These are phyloP conservation scores for Melinaea marsaeus DNA, from an alignment of 2,888 invertebrate species.

Conservation along the genomic window DNA sequence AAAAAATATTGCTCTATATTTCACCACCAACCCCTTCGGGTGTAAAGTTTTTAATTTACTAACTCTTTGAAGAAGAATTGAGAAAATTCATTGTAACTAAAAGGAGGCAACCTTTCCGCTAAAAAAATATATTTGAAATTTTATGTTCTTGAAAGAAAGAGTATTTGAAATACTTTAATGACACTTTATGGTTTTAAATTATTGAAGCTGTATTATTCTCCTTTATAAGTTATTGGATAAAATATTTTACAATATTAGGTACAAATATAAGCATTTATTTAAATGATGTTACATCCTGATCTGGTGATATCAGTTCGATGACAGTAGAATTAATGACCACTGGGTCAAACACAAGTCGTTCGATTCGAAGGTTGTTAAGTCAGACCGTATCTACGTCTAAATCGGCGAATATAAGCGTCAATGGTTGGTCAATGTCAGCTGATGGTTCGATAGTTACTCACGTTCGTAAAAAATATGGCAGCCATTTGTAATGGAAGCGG, in stretches of 20 bases:
- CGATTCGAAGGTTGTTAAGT: conserved; percentile 37
- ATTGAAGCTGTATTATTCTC: too few species aligned
- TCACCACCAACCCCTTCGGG: conserved; percentile 3
- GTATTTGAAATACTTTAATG: too few species aligned
- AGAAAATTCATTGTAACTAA: neutral
- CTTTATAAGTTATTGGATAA: too few species aligned
- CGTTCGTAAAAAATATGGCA: conserved; percentile 53
- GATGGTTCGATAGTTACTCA: conserved; percentile 49
- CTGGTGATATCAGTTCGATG: conserved; percentile 4
- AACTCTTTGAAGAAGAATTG: conserved; percentile 3
- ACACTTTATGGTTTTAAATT: too few species aligned
- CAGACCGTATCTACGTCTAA: conserved; percentile 42
- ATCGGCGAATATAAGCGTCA: conserved; percentile 40
- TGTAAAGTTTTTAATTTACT: conserved; percentile 7
- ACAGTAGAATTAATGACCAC: conserved; percentile 38
- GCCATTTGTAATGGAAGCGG: conserved; percentile 48
- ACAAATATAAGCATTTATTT: too few species aligned
- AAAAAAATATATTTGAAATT: neutral
- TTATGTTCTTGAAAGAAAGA: too few species aligned
- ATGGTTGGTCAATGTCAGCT: conserved; percentile 43
- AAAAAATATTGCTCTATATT: conserved; percentile 6
- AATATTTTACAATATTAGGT: too few species aligned
- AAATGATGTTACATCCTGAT: neutral
- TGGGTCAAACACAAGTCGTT: conserved; percentile 37
- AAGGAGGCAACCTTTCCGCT: neutral